Evolutionary conservation across 2,797 vertebrate genomes (phyloP).

Genomic region (Bradypus variegatus): DNA sequence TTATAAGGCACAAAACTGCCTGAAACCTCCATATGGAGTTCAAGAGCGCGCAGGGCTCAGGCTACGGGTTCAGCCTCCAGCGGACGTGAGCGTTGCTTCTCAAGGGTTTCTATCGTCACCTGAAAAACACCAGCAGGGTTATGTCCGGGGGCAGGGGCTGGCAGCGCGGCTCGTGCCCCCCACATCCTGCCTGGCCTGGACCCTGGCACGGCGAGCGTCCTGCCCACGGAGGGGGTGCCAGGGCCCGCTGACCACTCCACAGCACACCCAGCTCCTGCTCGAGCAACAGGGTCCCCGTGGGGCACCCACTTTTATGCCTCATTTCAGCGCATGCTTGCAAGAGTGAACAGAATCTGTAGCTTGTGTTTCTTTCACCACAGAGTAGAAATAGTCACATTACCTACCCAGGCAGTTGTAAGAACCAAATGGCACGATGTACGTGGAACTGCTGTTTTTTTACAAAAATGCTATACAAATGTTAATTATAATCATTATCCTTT

Average conservation of each 20-base stretch:
- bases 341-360: not conserved
- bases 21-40: not conserved
- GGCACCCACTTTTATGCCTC: not conserved
- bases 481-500: constrained; percentile 22
- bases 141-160: not conserved
- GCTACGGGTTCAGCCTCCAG: not conserved
- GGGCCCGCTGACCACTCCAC: too few relatives aligned
- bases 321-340: not conserved
- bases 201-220: rapidly evolving
- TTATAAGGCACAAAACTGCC: not conserved
- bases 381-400: not conserved
- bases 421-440: not conserved
- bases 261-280: not conserved
- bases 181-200: too few relatives aligned
- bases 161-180: too few relatives aligned
- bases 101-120: not conserved
- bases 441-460: not conserved
- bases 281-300: not conserved
- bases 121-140: not conserved
- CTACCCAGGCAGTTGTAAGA: not conserved
- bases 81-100: not conserved
- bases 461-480: constrained; percentile 14
- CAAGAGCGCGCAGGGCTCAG: not conserved
- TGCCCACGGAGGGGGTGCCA: not conserved
- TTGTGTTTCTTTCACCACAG: not conserved